A percentile compares a stretch with the other conserved stretches of the same genome.
These are phyloP conservation scores for Stichopus horrens DNA, from an alignment of 53 echinoderm and acorn worm species.

Conservation along the genomic window DNA sequence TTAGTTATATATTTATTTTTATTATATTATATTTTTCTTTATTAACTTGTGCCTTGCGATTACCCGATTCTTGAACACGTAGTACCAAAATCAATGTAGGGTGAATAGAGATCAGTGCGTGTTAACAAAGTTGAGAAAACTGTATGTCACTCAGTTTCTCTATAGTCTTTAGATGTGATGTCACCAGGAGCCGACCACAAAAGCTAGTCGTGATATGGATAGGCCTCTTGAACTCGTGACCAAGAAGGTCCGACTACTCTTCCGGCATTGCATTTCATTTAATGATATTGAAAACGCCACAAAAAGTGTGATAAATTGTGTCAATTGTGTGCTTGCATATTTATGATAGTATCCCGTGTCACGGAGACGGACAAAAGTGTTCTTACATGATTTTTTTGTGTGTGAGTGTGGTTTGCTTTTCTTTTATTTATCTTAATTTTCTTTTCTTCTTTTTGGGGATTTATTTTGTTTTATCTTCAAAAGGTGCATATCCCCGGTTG, in stretches of 20 bases:
- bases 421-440: background rate
- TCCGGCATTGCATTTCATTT: background rate
- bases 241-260: background rate
- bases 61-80: too few species aligned
- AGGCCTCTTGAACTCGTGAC: constrained; percentile 5
- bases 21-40: too few species aligned
- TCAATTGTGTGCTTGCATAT: constrained; percentile 32
- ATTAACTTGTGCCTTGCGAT: too few species aligned
- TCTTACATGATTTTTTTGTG: background rate
- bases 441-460: background rate
- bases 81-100: too few species aligned
- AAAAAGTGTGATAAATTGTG: constrained; percentile 11
- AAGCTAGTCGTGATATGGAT: background rate
- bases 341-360: constrained; percentile 15
- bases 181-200: background rate
- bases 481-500: constrained; percentile 83
- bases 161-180: background rate
- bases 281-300: background rate
- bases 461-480: background rate
- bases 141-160: too few species aligned
- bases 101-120: too few species aligned
- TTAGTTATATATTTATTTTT: too few species aligned
- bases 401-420: background rate
- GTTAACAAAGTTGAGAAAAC: too few species aligned
- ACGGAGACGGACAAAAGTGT: background rate